Conservation (phyloP, 2,888 invertebrate genomes). For the Melitaea athalia region DNA sequence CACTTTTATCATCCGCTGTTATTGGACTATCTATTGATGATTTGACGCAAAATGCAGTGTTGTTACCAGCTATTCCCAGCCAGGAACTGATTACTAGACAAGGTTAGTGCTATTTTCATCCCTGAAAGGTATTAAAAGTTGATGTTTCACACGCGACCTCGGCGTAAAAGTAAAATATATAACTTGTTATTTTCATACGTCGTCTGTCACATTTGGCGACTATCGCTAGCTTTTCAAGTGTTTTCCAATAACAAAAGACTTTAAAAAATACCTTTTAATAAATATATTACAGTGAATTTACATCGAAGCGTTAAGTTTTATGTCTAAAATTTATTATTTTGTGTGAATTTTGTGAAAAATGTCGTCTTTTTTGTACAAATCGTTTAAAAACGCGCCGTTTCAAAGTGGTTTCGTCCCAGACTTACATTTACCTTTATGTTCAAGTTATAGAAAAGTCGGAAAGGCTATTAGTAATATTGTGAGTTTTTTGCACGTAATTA, state of each 20-base stretch:
- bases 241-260: constrained; percentile 11
- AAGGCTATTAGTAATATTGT: constrained; percentile 48
- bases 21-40: constrained; percentile 88
- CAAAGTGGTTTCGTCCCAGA: constrained; percentile 65
- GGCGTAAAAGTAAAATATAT: constrained; percentile 39
- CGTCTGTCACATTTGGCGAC: constrained; percentile 52
- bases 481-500: constrained; percentile 28
- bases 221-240: constrained; percentile 19
- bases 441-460: constrained; percentile 57
- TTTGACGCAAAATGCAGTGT: constrained; percentile 86
- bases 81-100: constrained; percentile 65
- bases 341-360: constrained; percentile 41
- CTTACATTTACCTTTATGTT: constrained; percentile 50
- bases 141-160: constrained; percentile 54
- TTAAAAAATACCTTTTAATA: neutral
- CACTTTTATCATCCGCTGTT: constrained; percentile 87
- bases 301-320: neutral
- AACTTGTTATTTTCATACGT: constrained; percentile 39
- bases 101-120: constrained; percentile 72
- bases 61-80: constrained; percentile 84
- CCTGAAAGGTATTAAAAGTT: constrained; percentile 48
- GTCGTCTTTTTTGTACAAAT: constrained; percentile 70
- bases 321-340: neutral
- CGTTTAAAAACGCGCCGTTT: constrained; percentile 67
- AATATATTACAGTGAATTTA: neutral